Evolutionary conservation across 2,113 vertebrate species (phyloP).

Genomic region (Epinephelus lanceolatus): DNA sequence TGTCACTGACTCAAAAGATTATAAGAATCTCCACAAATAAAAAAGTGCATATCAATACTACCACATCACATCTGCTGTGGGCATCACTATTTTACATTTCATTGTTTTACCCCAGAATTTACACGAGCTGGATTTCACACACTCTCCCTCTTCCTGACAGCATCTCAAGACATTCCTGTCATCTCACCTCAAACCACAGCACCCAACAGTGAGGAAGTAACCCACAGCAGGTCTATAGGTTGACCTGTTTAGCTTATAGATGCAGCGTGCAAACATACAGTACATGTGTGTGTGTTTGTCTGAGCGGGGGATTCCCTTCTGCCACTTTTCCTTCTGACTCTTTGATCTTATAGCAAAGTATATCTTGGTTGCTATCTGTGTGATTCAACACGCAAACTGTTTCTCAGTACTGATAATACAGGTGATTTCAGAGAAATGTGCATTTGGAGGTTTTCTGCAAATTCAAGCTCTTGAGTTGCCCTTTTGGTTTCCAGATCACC

Average conservation of each 20-base stretch:
- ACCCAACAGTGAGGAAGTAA: conserved; percentile 45
- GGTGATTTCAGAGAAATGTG: conserved; percentile 52
- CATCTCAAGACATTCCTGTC: conserved; percentile 40
- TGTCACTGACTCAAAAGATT: too few relatives aligned
- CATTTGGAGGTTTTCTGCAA: conserved; percentile 11
- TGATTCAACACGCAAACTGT: conserved; percentile 38
- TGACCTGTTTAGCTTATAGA: conserved; percentile 57
- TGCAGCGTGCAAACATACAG: conserved; percentile 16
- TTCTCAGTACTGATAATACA: conserved; percentile 56
- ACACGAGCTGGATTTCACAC: conserved; percentile 20
- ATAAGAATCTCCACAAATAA: background rate
- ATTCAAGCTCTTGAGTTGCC: background rate
- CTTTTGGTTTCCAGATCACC: background rate
- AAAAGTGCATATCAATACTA: background rate
- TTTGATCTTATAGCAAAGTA: conserved; percentile 58
- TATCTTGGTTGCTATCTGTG: conserved; percentile 49
- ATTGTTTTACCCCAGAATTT: background rate
- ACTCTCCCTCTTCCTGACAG: conserved; percentile 41
- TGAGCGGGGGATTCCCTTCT: conserved; percentile 54
- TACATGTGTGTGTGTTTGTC: background rate
- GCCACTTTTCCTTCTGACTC: background rate
- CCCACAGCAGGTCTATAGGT: conserved; percentile 42
- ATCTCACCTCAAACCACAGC: conserved; percentile 67
- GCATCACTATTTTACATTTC: conserved; percentile 6
- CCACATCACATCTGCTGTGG: background rate